Conservation (phyloP, 2,888 invertebrate genomes). For the Lysandra coridon region DNA sequence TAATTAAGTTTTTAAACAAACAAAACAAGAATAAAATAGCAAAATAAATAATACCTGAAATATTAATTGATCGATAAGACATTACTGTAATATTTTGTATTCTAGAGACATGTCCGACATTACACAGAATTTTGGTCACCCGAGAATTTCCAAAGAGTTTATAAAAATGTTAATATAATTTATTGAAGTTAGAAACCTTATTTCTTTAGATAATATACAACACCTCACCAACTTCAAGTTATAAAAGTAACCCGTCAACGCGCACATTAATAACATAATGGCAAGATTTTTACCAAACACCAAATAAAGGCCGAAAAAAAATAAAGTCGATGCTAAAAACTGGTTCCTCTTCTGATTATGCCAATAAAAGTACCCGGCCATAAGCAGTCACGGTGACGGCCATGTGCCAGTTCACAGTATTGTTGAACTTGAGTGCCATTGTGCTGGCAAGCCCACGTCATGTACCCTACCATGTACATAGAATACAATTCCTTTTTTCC, state of each 20-base stretch:
- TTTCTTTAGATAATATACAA: too few relatives aligned
- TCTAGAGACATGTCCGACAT: neutral
- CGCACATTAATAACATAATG: too few relatives aligned
- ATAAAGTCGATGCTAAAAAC: too few relatives aligned
- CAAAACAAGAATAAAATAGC: too few relatives aligned
- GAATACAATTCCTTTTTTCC: too few relatives aligned
- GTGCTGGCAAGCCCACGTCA: neutral
- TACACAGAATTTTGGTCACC: neutral
- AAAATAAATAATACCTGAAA: neutral
- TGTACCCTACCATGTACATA: neutral
- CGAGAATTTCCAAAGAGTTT: neutral
- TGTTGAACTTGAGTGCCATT: neutral
- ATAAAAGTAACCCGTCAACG: too few relatives aligned
- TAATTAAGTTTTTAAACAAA: too few relatives aligned
- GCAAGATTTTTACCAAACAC: too few relatives aligned
- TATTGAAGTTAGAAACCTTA: too few relatives aligned
- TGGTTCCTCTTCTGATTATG: neutral
- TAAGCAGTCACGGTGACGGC: neutral
- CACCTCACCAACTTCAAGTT: too few relatives aligned
- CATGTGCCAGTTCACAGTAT: slow-evolving; percentile 23
- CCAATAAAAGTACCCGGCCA: neutral
- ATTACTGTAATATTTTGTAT: neutral
- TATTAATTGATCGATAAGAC: neutral
- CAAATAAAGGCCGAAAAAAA: too few relatives aligned
- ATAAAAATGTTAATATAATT: neutral